phyloP scores from a whole-genome alignment of 2,113 vertebrate species.

The Leptobrachium leishanense region DNA sequence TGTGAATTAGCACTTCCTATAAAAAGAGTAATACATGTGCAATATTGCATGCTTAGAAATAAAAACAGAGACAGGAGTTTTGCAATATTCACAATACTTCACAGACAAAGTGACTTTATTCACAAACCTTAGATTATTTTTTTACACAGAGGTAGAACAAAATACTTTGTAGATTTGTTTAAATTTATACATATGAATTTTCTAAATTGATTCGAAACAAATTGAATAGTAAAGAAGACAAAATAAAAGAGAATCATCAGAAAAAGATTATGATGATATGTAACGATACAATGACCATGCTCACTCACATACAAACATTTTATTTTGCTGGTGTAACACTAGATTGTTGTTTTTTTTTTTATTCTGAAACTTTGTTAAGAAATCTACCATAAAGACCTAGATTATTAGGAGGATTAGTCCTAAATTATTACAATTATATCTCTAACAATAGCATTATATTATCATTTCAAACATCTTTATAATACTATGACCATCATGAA shows the following conservation, averaged over 20 bases:
- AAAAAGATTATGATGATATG: conserved; percentile 52
- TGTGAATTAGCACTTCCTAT: too few relatives aligned
- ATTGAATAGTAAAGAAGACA: conserved; percentile 23
- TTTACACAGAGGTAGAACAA: conserved; percentile 78
- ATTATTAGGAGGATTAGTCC: too few relatives aligned
- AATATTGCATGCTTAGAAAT: conserved; percentile 17
- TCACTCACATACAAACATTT: conserved; percentile 51
- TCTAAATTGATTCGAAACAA: conserved; percentile 50
- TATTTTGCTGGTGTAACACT: conserved; percentile 62
- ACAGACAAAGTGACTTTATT: conserved; percentile 78
- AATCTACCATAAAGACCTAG: too few relatives aligned
- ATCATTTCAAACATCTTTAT: too few relatives aligned
- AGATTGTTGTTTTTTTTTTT: conserved; percentile 10
- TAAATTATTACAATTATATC: too few relatives aligned
- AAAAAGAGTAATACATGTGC: neutral
- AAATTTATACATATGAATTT: conserved; percentile 67
- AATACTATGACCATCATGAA: too few relatives aligned
- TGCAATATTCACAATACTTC: conserved; percentile 66
- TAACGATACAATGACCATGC: conserved; percentile 63
- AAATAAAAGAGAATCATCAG: conserved; percentile 16
- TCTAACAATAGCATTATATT: too few relatives aligned
- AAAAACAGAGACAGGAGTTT: conserved; percentile 48
- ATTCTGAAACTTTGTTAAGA: neutral
- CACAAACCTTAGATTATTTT: conserved; percentile 59
- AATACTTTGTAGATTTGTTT: conserved; percentile 69